phyloP scores from a whole-genome alignment of 2,888 invertebrate genomes.

The Athalia circularis region DNA sequence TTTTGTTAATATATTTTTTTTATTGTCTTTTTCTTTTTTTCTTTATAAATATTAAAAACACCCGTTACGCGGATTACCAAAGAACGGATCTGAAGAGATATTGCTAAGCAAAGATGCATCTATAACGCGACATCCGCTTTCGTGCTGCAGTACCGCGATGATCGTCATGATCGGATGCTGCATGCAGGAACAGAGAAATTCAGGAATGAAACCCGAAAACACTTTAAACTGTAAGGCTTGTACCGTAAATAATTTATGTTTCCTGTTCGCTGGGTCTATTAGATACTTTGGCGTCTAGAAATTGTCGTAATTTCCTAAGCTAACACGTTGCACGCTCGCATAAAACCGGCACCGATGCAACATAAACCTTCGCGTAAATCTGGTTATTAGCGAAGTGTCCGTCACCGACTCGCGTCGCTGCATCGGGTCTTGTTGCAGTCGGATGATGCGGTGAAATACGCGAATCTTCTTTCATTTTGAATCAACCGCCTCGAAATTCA shows the following conservation, averaged over 20 bases:
- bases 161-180: not conserved
- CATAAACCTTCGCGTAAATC: conserved; percentile 27
- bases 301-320: conserved; percentile 32
- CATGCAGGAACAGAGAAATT: not conserved
- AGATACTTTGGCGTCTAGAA: conserved; percentile 47
- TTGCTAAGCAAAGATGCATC: conserved; percentile 23
- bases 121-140: not conserved
- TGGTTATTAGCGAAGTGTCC: conserved; percentile 33
- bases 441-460: not conserved
- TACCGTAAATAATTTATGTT: conserved; percentile 55
- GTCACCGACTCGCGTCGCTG: conserved; percentile 4
- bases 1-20: not conserved
- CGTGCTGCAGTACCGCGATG: not conserved
- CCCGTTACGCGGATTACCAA: not conserved
- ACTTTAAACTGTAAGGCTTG: conserved; percentile 30
- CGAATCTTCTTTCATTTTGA: too few species aligned
- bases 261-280: conserved; percentile 56
- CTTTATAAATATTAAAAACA: not conserved
- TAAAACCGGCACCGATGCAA: not conserved
- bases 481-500: conserved; percentile 1
- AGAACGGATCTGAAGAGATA: conserved; percentile 3
- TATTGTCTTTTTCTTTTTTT: not conserved
- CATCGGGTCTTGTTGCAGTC: not conserved
- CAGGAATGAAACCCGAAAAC: conserved; percentile 15
- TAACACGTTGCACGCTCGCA: conserved; percentile 29